These are phyloP conservation scores for Melanotaenia parkinsoni DNA, from an alignment of 2,797 vertebrate genomes.

Conservation along the genomic window DNA sequence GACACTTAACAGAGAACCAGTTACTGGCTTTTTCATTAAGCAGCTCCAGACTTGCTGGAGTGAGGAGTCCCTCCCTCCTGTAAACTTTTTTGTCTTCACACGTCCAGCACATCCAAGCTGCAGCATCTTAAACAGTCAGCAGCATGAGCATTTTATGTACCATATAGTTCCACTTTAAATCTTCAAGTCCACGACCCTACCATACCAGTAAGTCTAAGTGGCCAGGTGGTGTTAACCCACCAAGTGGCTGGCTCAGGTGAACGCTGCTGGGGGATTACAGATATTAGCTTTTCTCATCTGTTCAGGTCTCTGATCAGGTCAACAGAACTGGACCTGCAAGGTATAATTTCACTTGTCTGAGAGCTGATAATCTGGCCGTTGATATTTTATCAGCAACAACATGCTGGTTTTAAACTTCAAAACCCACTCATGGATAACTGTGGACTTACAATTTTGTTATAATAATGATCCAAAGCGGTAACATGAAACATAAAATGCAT, in stretches of 20 bases:
- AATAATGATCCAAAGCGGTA: not conserved
- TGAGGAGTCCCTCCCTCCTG: not conserved
- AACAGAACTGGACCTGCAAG: not conserved
- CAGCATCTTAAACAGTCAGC: not conserved
- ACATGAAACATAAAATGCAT: constrained; percentile 3
- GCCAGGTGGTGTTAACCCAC: constrained; percentile 19
- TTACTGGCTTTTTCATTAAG: constrained; percentile 8
- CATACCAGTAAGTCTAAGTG: constrained; percentile 17
- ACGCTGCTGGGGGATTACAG: constrained; percentile 1
- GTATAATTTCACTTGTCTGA: not conserved
- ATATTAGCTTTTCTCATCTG: not conserved
- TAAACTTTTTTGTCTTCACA: constrained; percentile 2
- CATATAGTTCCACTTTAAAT: constrained; percentile 2
- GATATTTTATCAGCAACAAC: not conserved
- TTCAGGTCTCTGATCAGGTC: not conserved
- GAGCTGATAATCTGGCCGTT: not conserved
- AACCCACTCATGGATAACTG: not conserved
- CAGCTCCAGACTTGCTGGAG: not conserved
- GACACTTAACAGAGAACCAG: not conserved
- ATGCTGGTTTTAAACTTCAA: no score
- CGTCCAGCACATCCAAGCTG: constrained; percentile 4
- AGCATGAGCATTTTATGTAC: not conserved
- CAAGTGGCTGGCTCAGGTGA: constrained; percentile 5
- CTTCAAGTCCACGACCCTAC: not conserved
- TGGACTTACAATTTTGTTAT: not conserved